Base-by-base conservation (phyloP, 2,888 invertebrate species). In the Perizoma affinitatum region DNA sequence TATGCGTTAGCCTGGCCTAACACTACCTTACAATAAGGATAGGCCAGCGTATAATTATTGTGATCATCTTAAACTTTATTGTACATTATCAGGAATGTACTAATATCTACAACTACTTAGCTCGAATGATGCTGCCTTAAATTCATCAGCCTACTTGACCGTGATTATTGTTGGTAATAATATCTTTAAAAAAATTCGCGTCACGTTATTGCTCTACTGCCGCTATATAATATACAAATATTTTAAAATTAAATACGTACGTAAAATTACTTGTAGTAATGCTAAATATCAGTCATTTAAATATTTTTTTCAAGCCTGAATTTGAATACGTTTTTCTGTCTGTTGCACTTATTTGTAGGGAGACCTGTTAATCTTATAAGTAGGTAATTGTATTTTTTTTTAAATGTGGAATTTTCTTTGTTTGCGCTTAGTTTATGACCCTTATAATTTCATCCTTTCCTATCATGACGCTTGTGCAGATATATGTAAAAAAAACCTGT, bases 21-120 rank as follows among this genome's bases (percentile, higher is more conserved):
- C 71, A 61, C 68, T 70, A 70, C 78, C 73, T 75, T 73, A 74
- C 69, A 74, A 55, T 75, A 73, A 75, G n/a, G 71, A 70, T 85
- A 84, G 86, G 87, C 84, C 86, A 80, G 79, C 52, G 51, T 55
- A 64, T 63, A n/a, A n/a, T n/a, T n/a, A 73, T 75, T 75, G 70
- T 80, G 78, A 74, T 79, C 77, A 76, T 77, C 73, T 75, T 75
- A 78, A 22, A 70, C 74, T 74, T 74, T 83, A 87, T 87, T 83
- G 90, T 90, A 90, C 90, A 90, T 88, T 67, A 45, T 83, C 80
- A 83, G 90, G 90, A 90, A 90, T 90, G 91, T 90, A 91, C 90
- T 85, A 84, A 78, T 76, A 76, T 76, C 84, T 86, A 84, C 70
- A 54, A 68, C 86, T 88, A 87, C 78, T 79, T 80, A 83, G 78